Evolutionary conservation across 2,888 invertebrate genomes (phyloP), one percentile per base, ranked within the genome.

Genomic region (Beris chalybata): DNA sequence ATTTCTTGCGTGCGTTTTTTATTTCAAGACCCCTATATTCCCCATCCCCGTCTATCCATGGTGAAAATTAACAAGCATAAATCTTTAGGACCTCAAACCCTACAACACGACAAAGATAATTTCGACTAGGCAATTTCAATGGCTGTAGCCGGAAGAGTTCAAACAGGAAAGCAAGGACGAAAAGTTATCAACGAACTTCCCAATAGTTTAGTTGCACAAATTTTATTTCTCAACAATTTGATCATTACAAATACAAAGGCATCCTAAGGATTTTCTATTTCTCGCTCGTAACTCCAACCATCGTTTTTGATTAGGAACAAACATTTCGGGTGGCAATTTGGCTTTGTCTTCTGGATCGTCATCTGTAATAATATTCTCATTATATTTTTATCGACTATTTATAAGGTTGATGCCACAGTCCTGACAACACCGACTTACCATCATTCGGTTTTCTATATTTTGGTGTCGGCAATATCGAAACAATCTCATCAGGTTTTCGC

Each of bases 261-360:
- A 71, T 56, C 69, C 68, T 44, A 70, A 44, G 44, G 65, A 55
- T 66, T 71, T 72, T 43, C 73, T 71, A 72, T 82, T 84, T 57
- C 83, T 82, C 15, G 90, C 91, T 53, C 92, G 85, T 50, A 93
- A 82, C 70, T 91, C 89, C 9, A 94, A 82, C 93, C 93, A 94
- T 74, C 92, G 90, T 77, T 92, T 90, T 79, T 94, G 93, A 80
- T 94, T 93, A 3, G 93, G 93, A 9, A 94, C 93, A 77, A 93
- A 94, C 93, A 94, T 93, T 81, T 94, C 94, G 0, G 93, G 91
- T 0, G 93, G 94, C 87, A 94, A 89, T 73, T 89, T 82, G 32
- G 85, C 85, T 67, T 85, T 85, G 9, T 83, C 83, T 1, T 81
- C 77, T 15, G 83, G 82, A 38, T 74, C 72, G 71, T 77, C 75